A percentile compares a stretch with the other conserved stretches of the same genome.
Evolutionary conservation across 2,888 invertebrate species (phyloP).

Genomic region (Cremastinae sp.): DNA sequence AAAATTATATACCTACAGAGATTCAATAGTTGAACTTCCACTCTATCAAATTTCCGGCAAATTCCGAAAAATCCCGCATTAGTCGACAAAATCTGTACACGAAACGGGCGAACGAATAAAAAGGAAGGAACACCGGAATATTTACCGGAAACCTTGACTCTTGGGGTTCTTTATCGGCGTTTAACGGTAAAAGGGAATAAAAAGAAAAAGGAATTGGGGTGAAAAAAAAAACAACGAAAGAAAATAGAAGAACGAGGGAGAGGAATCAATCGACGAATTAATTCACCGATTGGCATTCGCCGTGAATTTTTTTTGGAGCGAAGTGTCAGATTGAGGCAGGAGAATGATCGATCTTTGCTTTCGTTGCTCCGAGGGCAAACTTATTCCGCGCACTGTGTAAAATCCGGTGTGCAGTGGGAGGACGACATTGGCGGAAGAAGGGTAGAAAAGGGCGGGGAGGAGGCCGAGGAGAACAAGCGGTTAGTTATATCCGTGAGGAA

Average conservation of each 20-base stretch:
- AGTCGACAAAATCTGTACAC: too few relatives aligned
- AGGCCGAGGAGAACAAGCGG: constrained; percentile 54
- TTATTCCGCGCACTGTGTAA: constrained; percentile 2
- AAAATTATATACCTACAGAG: too few relatives aligned
- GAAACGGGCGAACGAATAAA: too few relatives aligned
- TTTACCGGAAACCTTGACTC: background rate
- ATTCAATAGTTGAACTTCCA: too few relatives aligned
- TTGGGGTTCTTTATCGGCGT: constrained; percentile 17
- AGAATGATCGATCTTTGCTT: constrained; percentile 63
- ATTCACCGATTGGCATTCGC: constrained; percentile 53
- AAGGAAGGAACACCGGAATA: too few relatives aligned
- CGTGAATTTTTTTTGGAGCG: constrained; percentile 27
- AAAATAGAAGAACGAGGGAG: background rate
- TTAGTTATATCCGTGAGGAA: constrained; percentile 53
- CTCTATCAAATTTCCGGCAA: too few relatives aligned
- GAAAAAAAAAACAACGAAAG: background rate
- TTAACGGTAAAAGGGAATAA: background rate
- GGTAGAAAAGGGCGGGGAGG: constrained; percentile 30
- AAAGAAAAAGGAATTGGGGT: background rate
- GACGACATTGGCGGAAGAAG: background rate
- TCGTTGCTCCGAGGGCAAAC: constrained; percentile 44
- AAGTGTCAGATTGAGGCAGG: constrained; percentile 36
- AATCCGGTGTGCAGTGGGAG: background rate
- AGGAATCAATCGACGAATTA: constrained; percentile 60
- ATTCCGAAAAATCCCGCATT: too few relatives aligned